Base-by-base conservation (phyloP, 2,888 invertebrate genomes). In the Melikaiella ostensackeni region DNA sequence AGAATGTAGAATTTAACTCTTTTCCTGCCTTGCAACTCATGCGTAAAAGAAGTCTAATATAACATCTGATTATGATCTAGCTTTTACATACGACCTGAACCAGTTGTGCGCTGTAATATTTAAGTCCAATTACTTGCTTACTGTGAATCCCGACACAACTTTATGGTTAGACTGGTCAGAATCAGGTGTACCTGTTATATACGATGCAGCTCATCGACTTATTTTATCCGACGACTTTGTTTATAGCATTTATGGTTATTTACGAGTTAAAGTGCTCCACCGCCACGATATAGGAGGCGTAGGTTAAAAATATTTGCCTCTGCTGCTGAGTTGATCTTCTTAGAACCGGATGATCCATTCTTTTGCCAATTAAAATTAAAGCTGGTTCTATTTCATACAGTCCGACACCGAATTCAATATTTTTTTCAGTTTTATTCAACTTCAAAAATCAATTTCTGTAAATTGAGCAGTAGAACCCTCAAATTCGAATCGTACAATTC, bases 111-210 rank as follows among this genome's bases (percentile, higher is more conserved):
- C 27, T 30, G 79, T 57, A 80, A 84, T 83, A 82, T 82, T 83
- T 81, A 82, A 84, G 83, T 77, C 82, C 83, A 84, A 84, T 84
- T 84, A 84, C 55, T 57, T 82, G 83, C 84, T 84, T 84, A 84
- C 42, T 57, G 76, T 61, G 75, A 81, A 75, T 76, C 76, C 76
- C 62, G 73, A 11, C 35, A 50, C 50, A 30, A 70, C 50, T 70
- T 70, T 70, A 70, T 70, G 70, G 50, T 33, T 70, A 70, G 63
- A 75, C 70, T 74, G 74, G 42, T 7, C 55, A 50, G 75, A 73
- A 74, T 83, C 79, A 77, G 76, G 77, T 75, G 79, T 75, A 73
- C 50, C 35, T 27, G 70, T 70, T 55, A 70, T 70, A 70, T 70
- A 70, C 61, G 80, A 83, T 76, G 73, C 74, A 75, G 21, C 46